These are phyloP conservation scores for Napeogenes inachia DNA, from an alignment of 2,888 invertebrate genomes.

Conservation along the genomic window DNA sequence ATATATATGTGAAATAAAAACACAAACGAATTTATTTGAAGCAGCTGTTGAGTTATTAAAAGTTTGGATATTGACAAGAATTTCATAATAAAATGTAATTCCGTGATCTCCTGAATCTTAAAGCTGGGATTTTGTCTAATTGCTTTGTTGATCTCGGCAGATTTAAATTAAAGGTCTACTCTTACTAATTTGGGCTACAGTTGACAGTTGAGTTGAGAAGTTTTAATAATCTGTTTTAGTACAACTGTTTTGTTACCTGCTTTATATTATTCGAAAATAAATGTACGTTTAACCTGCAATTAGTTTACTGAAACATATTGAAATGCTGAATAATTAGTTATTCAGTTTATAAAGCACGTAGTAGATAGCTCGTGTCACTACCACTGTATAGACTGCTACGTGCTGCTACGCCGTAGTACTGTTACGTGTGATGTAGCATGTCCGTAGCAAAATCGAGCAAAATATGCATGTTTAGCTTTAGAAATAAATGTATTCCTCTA, in stretches of 20 bases:
- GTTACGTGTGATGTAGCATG: slow-evolving; percentile 11
- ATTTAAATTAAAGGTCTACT: slow-evolving; percentile 11
- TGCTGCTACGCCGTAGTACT: slow-evolving; percentile 14
- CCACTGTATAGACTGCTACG: slow-evolving; percentile 27
- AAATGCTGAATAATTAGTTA: background rate
- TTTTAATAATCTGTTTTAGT: too few relatives aligned
- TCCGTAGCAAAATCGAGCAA: slow-evolving; percentile 19
- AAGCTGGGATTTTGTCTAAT: slow-evolving; percentile 28
- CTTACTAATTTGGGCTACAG: background rate
- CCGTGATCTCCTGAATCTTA: slow-evolving; percentile 25
- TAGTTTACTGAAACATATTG: background rate
- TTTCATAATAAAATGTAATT: slow-evolving; percentile 29
- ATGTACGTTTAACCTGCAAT: background rate
- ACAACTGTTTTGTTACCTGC: background rate
- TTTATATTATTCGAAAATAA: background rate
- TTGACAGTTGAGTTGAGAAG: too few relatives aligned
- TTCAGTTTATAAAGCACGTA: slow-evolving; percentile 12
- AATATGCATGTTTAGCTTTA: slow-evolving; percentile 3
- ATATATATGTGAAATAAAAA: background rate
- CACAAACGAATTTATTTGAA: slow-evolving; percentile 5
- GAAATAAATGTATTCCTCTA: background rate
- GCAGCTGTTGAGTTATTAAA: slow-evolving; percentile 14
- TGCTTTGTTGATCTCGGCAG: slow-evolving; percentile 31
- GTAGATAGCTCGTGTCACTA: slow-evolving; percentile 27
- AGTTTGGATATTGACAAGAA: slow-evolving; percentile 23